Percentiles rank a stretch among this genome's conserved stretches.
These are phyloP conservation scores for Arvicanthis niloticus DNA, from an alignment of 2,113 vertebrate species.

Conservation along the genomic window DNA sequence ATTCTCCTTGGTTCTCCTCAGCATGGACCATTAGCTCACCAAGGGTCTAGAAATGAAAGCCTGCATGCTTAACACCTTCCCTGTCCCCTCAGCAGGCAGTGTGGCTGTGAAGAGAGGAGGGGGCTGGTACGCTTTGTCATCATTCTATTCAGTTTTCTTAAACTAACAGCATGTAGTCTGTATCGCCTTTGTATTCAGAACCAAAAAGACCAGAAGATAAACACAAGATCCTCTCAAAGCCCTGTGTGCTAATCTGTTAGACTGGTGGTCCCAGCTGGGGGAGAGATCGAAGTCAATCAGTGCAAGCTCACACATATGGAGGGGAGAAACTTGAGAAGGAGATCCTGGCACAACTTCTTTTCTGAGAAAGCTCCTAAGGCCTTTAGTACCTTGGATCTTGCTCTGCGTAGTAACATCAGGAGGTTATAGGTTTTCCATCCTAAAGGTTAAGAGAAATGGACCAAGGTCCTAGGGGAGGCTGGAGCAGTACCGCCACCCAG, in stretches of 20 bases:
- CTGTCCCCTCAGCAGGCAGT: neutral
- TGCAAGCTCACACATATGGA: neutral
- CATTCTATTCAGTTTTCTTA: neutral
- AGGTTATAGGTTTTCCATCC: neutral
- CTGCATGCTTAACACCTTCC: neutral
- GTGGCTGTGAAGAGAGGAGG: neutral
- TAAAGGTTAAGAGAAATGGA: neutral
- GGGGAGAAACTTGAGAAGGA: neutral
- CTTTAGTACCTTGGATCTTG: neutral
- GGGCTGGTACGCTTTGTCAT: neutral
- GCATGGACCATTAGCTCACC: neutral
- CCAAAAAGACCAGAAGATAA: constrained; percentile 42
- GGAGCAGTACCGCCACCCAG: neutral
- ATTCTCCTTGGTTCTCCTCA: neutral
- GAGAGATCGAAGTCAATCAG: neutral
- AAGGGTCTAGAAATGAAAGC: neutral
- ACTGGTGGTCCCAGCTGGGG: neutral
- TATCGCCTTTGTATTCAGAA: constrained; percentile 48
- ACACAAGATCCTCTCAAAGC: neutral
- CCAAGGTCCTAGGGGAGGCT: neutral
- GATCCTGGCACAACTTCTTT: neutral
- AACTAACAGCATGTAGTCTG: neutral
- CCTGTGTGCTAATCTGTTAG: neutral
- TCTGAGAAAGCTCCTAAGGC: neutral
- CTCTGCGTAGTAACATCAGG: neutral